Evolutionary conservation across 2,797 vertebrate genomes (phyloP).

Genomic region (Rhynchonycteris naso): DNA sequence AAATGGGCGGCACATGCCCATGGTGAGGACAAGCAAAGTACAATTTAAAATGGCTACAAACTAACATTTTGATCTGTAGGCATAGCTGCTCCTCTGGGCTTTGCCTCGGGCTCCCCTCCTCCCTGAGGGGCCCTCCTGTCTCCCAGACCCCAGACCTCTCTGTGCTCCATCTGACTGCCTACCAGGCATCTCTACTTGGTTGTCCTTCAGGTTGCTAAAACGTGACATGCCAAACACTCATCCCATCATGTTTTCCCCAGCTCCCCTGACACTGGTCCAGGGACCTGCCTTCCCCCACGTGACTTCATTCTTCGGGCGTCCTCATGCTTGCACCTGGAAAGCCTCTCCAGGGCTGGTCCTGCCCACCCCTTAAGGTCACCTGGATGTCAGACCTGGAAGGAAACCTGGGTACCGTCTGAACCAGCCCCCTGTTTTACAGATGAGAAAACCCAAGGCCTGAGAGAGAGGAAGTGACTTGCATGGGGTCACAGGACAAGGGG

Average conservation of each 20-base stretch:
- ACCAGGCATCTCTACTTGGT: rapidly evolving
- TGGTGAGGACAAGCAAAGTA: not conserved
- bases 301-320: not conserved
- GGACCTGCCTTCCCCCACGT: not conserved
- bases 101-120: not conserved
- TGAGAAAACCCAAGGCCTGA: not conserved
- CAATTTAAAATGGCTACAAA: not conserved
- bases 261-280: not conserved
- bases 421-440: constrained; percentile 43
- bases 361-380: not conserved
- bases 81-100: not conserved
- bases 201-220: not conserved
- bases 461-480: not conserved
- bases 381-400: not conserved
- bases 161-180: not conserved
- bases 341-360: not conserved
- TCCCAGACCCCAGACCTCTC: not conserved
- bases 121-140: not conserved
- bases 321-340: not conserved
- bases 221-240: rapidly evolving
- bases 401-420: not conserved
- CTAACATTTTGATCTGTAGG: not conserved
- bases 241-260: too few relatives aligned
- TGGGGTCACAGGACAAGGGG: not conserved
- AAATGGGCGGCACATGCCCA: rapidly evolving